Evolutionary conservation across 2,888 invertebrate species (phyloP), one percentile per base, ranked within the genome.

Genomic region (Polydrusus cervinus): DNA sequence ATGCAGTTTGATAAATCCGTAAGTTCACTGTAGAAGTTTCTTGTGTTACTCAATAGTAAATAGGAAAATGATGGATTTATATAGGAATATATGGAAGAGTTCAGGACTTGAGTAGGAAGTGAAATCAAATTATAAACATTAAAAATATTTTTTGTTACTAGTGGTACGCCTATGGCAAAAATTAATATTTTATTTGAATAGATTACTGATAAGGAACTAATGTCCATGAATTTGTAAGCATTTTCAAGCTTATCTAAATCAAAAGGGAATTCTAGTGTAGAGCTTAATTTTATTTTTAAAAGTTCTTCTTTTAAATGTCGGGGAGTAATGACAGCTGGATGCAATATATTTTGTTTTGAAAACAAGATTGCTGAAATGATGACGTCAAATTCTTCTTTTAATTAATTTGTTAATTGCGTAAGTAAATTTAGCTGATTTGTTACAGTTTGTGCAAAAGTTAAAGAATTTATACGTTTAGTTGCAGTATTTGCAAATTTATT

Each of bases 341-440:
- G 78, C 30, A 79, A 38, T 60, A 79, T 53, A 71, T 77, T 79
- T 78, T 79, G 71, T 77, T 78, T 78, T 0, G 66, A 65, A 72
- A 79, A 79, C 18, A 79, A 61, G 25, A 80, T 78, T 38, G 78
- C 64, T 14, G 75, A 75, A 11, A 74, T 77, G 11, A 74, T 74
- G 8, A 70, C 64, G 64, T 78, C 76, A 38, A 74, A 73, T 74
- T 76, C 66, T 60, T 76, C 74, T 38, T 74, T 69, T 18, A 79
- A 53, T 60, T 80, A 76, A 16, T 34, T 75, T 11, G 64, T 71
- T 14, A 80, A 40, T 47, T 77, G 74, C 14, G 47, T 69, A 40
- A 79, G 16, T 61, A 79, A 51, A 70, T 78, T 77, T 18, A 78
- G 47, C 53, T 78, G 79, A 57, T 74, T 74, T 11, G 70, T 76